phyloP scores from a whole-genome alignment of 2,113 vertebrate genomes.

The Pedionomus torquatus region DNA sequence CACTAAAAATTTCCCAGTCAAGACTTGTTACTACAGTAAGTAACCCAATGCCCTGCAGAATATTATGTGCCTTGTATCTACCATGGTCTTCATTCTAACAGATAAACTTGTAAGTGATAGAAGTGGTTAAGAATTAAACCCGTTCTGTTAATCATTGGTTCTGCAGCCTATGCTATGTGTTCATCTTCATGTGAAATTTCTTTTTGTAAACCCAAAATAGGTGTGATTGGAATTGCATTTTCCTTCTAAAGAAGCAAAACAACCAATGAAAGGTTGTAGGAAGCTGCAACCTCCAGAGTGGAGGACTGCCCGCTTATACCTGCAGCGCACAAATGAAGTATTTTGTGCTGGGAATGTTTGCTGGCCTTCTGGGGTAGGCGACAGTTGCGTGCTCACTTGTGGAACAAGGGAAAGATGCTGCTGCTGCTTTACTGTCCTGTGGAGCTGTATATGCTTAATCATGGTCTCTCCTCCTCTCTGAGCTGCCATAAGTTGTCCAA shows the following conservation, averaged over 20 bases:
- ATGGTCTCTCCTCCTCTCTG: not conserved
- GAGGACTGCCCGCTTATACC: not conserved
- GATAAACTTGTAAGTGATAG: not conserved
- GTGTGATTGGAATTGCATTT: conserved; percentile 26
- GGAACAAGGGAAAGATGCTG: not conserved
- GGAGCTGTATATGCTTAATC: not conserved
- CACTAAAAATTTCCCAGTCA: conserved; percentile 22
- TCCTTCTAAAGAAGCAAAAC: conserved; percentile 34
- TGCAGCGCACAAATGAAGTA: not conserved
- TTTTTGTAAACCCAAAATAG: not conserved
- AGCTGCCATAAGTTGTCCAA: not conserved
- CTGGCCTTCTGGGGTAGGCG: not conserved
- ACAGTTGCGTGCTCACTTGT: accelerated
- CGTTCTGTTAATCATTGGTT: not conserved
- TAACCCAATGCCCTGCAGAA: not conserved
- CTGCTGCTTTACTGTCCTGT: not conserved
- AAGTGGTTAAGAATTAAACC: not conserved
- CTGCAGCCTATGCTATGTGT: not conserved
- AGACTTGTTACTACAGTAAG: conserved; percentile 46
- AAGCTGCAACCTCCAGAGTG: not conserved
- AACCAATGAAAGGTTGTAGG: not conserved
- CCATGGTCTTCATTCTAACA: not conserved
- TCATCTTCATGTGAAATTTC: not conserved
- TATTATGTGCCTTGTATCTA: not conserved
- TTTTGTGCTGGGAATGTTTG: not conserved